phyloP scores from a whole-genome alignment of 2,888 invertebrate genomes.

The Andrena trimmerana region DNA sequence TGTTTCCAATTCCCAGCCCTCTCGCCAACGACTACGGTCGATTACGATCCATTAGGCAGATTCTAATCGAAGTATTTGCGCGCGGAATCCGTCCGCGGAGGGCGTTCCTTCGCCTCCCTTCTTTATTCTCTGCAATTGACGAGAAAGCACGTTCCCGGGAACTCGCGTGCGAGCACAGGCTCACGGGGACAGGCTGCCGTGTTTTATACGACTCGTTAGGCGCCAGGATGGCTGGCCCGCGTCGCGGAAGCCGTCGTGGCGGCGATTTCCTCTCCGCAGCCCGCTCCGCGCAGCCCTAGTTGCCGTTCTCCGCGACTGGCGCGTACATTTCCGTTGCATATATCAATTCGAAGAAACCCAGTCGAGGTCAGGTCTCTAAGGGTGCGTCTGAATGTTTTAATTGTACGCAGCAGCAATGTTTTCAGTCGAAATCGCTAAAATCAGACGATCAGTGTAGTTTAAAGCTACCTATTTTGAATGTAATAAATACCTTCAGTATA shows the following conservation, averaged over 20 bases:
- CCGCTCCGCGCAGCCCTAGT: constrained; percentile 9
- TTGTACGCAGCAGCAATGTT: background rate
- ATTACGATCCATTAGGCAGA: constrained; percentile 52
- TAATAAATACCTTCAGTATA: no score
- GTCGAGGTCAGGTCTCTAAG: constrained; percentile 38
- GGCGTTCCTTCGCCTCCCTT: constrained; percentile 26
- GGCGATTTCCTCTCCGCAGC: constrained; percentile 51
- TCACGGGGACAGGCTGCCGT: constrained; percentile 57
- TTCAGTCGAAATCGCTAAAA: background rate
- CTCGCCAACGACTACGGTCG: constrained; percentile 13
- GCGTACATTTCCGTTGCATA: constrained; percentile 16
- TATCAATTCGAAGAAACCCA: constrained; percentile 26
- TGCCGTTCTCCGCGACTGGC: constrained; percentile 1
- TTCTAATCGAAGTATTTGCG: constrained; percentile 44
- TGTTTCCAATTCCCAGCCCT: constrained; percentile 23
- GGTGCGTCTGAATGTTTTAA: background rate
- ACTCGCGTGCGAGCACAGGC: constrained; percentile 67
- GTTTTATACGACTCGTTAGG: constrained; percentile 71
- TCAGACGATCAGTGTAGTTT: no score
- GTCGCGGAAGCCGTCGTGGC: constrained; percentile 63
- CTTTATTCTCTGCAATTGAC: constrained; percentile 53
- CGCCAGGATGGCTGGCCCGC: constrained; percentile 70
- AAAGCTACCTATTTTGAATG: no score
- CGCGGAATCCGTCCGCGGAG: constrained; percentile 37
- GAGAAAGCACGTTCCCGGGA: constrained; percentile 56